phyloP scores from a whole-genome alignment of 2,113 vertebrate species.

The Micromys minutus region DNA sequence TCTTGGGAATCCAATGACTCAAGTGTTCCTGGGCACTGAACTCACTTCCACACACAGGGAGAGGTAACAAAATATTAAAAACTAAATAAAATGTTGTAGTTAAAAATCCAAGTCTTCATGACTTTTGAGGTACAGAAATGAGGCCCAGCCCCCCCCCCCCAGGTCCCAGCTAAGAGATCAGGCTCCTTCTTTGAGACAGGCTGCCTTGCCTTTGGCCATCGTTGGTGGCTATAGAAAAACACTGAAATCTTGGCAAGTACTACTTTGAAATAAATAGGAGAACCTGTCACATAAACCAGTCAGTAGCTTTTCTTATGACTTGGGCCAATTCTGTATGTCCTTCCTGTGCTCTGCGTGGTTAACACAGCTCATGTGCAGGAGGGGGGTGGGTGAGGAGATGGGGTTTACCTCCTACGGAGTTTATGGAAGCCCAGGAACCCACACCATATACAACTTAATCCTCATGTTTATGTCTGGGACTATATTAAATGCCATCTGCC shows the following conservation, averaged over 20 bases:
- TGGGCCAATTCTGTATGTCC: background rate
- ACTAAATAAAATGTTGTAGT: background rate
- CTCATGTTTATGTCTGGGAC: slow-evolving; percentile 86
- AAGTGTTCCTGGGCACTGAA: background rate
- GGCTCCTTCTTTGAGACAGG: background rate
- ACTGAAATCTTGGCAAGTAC: background rate
- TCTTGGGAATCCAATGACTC: background rate
- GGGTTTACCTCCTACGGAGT: slow-evolving; percentile 77
- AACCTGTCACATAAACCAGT: background rate
- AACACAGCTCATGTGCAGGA: background rate
- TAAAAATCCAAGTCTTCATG: background rate
- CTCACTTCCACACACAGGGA: background rate
- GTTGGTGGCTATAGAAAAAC: background rate
- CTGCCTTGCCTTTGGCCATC: background rate
- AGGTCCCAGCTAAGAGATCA: background rate
- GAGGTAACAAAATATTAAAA: background rate
- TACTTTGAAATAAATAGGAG: background rate
- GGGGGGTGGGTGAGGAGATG: background rate
- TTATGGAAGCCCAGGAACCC: slow-evolving; percentile 76
- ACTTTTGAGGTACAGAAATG: background rate
- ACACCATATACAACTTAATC: slow-evolving; percentile 83
- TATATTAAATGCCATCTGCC: slow-evolving; percentile 89
- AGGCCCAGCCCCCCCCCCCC: fast-evolving
- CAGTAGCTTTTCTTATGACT: background rate
- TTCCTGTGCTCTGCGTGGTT: background rate